Base-by-base conservation (phyloP, 1,140 invertebrate genomes). In the Mactra quadrangularis region DNA sequence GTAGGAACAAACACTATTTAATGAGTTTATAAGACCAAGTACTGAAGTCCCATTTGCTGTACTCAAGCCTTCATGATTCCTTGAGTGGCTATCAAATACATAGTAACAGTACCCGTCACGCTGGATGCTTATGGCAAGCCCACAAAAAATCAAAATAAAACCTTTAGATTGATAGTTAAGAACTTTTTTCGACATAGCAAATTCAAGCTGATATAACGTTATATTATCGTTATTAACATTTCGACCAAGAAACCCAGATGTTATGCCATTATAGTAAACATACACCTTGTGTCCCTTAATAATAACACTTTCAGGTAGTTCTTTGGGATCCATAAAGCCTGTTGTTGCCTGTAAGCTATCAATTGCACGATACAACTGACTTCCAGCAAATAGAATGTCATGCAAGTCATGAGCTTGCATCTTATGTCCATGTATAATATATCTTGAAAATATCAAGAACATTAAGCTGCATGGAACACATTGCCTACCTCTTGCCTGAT, bases 21-120 rank as follows among this genome's bases (percentile, higher is more conserved):
- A 4, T 47, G 45, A 72, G 3, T 53, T 13, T 7, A 76, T 1
- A 60, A 60, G 19, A n/a, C 55, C 27, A 27, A 76, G 27, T 25
- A 76, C 35, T 47, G 33, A 60, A 19, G 13, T 45, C 27, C 57
- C 72, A 62, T 59, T 31, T 11, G 17, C n/a, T 29, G n/a, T 60
- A 25, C 55, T 59, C 17, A 76, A 60, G 9, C 72, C 53, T 60
- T 76, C 7, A 38, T 45, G 22, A 76, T 60, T 55, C 27, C 72
- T 55, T 45, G 72, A 59, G 22, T 76, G 72, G 41, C 55, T 59
- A 76, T 76, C 55, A 76, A 76, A 76, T 19, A 76, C 45, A 38
- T 76, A 76, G 33, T 41, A 76, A 4, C 11, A 33, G 38, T 19
- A 45, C 7, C 35, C 41, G 11, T 50, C 33, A 6, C 11, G 29